Evolutionary conservation across 2,797 vertebrate genomes (phyloP).

Genomic region (Rhodeus uyekii): DNA sequence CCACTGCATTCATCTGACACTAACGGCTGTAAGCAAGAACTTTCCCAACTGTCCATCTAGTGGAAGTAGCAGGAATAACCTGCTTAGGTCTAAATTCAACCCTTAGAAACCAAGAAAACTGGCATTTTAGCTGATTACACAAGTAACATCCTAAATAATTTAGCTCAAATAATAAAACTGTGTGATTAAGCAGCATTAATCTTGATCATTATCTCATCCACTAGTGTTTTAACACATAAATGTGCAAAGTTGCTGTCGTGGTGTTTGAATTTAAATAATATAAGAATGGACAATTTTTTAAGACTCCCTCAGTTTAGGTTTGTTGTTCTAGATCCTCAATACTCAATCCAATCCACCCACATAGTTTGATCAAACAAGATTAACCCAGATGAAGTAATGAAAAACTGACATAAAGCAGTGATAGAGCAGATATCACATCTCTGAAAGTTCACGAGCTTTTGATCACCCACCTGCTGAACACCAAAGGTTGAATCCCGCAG

Average conservation of each 20-base stretch:
- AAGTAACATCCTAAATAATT: too few species aligned
- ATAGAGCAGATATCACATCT: too few species aligned
- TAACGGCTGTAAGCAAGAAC: slow-evolving; percentile 46
- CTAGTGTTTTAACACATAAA: neutral
- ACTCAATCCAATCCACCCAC: neutral
- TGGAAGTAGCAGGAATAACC: neutral
- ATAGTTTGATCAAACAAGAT: neutral
- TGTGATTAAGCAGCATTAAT: too few species aligned
- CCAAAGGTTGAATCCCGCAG: neutral
- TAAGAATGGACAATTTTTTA: neutral
- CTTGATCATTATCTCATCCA: too few species aligned
- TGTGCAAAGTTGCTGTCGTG: too few species aligned
- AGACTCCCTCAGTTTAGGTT: neutral
- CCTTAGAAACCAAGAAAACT: neutral
- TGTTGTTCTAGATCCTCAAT: neutral
- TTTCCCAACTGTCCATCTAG: slow-evolving; percentile 26
- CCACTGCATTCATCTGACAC: slow-evolving; percentile 53
- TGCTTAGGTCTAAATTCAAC: neutral
- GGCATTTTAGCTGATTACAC: neutral
- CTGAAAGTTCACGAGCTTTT: neutral
- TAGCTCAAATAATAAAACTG: too few species aligned
- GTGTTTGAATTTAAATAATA: neutral
- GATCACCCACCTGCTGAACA: neutral
- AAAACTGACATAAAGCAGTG: neutral
- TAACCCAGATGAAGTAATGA: neutral